Conservation (phyloP, 2,888 invertebrate species). For the Miltochrista miniata region DNA sequence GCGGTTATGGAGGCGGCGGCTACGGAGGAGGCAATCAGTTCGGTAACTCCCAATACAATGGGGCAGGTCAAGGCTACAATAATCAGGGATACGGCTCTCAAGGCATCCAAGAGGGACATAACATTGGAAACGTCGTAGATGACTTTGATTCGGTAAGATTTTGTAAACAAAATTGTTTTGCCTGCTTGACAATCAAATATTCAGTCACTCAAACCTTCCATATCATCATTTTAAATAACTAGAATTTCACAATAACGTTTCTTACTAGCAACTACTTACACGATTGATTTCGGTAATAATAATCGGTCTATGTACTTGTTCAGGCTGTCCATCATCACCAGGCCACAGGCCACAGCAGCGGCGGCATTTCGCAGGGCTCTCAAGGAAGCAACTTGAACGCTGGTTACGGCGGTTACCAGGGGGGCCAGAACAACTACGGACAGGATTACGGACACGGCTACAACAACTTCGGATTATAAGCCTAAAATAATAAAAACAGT, state of each 20-base stretch:
- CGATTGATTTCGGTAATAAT: too few relatives aligned
- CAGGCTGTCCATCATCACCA: constrained; percentile 27
- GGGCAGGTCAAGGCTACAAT: constrained; percentile 8
- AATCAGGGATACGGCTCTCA: constrained; percentile 14
- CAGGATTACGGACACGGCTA: constrained; percentile 13
- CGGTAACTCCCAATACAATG: constrained; percentile 10
- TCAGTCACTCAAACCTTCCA: too few relatives aligned
- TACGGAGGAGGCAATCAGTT: constrained; percentile 13
- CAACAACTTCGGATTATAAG: neutral
- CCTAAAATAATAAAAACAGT: neutral
- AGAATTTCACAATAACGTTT: too few relatives aligned
- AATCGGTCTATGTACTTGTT: neutral
- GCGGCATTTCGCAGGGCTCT: constrained; percentile 4
- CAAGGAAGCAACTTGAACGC: constrained; percentile 4
- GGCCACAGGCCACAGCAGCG: constrained; percentile 15
- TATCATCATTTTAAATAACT: too few relatives aligned
- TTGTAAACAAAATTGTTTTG: too few relatives aligned
- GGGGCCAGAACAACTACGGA: neutral
- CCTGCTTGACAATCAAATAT: too few relatives aligned
- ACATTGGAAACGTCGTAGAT: constrained; percentile 9
- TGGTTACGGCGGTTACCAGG: constrained; percentile 6
- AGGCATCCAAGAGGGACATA: neutral
- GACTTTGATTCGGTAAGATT: constrained; percentile 11
- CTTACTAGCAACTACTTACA: too few relatives aligned
- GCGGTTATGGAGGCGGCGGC: neutral